Evolutionary conservation across 2,888 invertebrate species (phyloP).

Genomic region (Agrochola lota): DNA sequence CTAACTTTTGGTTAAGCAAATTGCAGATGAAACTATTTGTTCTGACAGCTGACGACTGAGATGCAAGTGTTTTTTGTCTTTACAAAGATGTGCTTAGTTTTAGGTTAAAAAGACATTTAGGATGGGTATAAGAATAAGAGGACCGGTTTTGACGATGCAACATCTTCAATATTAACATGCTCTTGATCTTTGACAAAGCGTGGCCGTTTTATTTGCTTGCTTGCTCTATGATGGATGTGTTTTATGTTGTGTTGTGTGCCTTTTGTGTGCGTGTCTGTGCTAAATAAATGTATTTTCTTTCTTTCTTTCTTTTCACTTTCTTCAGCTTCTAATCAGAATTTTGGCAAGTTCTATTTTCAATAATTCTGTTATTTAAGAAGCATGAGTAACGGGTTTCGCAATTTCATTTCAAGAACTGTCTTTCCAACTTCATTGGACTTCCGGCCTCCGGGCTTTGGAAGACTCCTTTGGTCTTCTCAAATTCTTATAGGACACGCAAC

Average conservation of each 20-base stretch:
- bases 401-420: not conserved
- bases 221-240: not conserved
- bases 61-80: constrained; percentile 6
- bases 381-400: not conserved
- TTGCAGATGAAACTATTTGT: constrained; percentile 8
- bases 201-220: not conserved
- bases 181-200: not conserved
- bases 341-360: not conserved
- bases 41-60: constrained; percentile 11
- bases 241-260: no score
- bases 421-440: not conserved
- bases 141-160: constrained; percentile 29
- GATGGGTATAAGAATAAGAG: not conserved
- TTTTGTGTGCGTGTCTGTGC: no score
- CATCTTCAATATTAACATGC: not conserved
- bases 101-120: no score
- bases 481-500: not conserved
- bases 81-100: constrained; percentile 1
- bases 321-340: not conserved
- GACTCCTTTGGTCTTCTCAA: no score
- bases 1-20: not conserved
- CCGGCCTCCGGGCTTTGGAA: not conserved
- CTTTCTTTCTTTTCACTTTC: no score
- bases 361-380: not conserved
- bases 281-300: no score